Evolutionary conservation across 2,797 vertebrate species (phyloP), one percentile per base, ranked within the genome.

Genomic region (Ctenopoma kingsleyae): DNA sequence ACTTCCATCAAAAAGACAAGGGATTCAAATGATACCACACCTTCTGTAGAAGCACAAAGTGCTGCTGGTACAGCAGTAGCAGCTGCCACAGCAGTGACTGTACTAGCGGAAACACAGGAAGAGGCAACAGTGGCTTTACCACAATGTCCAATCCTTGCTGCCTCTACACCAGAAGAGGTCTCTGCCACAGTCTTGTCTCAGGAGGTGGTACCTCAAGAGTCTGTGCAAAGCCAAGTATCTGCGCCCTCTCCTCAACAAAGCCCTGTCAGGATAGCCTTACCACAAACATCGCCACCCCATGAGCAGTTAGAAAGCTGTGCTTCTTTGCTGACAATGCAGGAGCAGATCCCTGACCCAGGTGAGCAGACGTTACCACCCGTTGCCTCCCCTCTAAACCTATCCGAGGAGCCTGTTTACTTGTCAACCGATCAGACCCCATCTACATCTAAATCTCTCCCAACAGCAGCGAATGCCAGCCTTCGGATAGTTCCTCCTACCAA

Each of bases 371-470:
- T 30, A 16, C 43, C 69, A 47, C 61, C 79, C 16, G 76, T 70
- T 44, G 68, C 76, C 43, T 43, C 43, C 22, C 35, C 70, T 46
- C n/a, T 57, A 49, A 16, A 48, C 16, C 15, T 36, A 1, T 47
- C 38, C 0, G 63, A 85, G 44, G 80, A 80, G 10, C 36, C 50
- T 6, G 23, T 30, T 63, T 55, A 70, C 27, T 65, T 67, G 36
- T 52, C 38, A n/a, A 71, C 72, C 17, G 70, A 89, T 19, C 74
- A 76, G 52, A 70, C 30, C 6, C 23, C 71, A 12, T 80, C 78
- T 51, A 47, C 49, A 44, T 71, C 69, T 55, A 44, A 79, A 47
- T 44, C 44, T 2, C 47, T 53, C 16, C 15, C 27, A 8, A n/a
- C 32, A 38, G 63, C 55, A 43, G 32, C 30, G 35, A 75, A 41